Evolutionary conservation across 2,797 vertebrate species (phyloP), one percentile per base, ranked within the genome.

Genomic region (Chiloscyllium punctatum): DNA sequence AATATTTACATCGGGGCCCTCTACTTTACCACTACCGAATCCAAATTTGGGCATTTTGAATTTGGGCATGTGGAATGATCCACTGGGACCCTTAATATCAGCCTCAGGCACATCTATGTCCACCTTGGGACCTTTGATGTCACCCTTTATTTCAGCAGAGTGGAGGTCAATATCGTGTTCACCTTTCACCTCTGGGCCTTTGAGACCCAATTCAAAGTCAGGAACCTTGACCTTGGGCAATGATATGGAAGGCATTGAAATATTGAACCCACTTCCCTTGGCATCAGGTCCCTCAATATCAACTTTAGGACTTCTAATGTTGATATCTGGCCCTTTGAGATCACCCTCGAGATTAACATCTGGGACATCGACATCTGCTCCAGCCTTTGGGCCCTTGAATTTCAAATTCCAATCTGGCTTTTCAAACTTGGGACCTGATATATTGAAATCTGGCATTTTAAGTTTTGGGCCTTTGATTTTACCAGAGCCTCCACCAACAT

Each of bases 361-460:
- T 9, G 91, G 66, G 16, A 95, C 57, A 27, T 71, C 77, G 66
- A 96, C 77, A 68, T 96, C 91, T 4, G 94, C 95, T 6, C 0
- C 23, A 0, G 68, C 0, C 30, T 94, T 94, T 13, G 42, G 72
- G 1, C 69, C 95, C 74, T 74, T 94, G 1, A 48, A 0, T 0
- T 25, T 6, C 0, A 95, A 0, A 9, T 94, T 42, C 3, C 79
- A 37, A 0, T 94, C 66, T 57, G 86, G 88, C 27, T 4, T 51
- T 90, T 30, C 4, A 0, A 94, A 8, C 3, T 74, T 71, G 6
- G 87, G 91, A 18, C 30, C 91, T 3, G 62, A 48, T 4, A 96
- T 87, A 1, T 95, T 97, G 0, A 96, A 97, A 57, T 97, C 96
- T 9, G 97, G 97, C 57, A 91, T 91, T 66, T 66, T 91, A 21